A percentile compares a stretch with the other conserved stretches of the same genome.
Evolutionary conservation across 2,113 vertebrate species (phyloP).

Genomic region (Scortum barcoo): DNA sequence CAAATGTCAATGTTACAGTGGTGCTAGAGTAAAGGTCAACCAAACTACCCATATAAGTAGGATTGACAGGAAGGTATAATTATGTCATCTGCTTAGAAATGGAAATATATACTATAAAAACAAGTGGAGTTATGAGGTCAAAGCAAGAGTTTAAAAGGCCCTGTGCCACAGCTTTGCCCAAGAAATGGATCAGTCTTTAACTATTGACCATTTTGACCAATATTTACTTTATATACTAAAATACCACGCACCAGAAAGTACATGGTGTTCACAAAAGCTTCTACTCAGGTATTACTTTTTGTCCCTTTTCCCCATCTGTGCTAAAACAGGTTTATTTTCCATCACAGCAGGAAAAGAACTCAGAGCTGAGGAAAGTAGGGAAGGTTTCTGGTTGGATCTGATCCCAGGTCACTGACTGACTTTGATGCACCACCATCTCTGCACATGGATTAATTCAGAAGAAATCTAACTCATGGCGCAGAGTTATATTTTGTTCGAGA

Average conservation of each 20-base stretch:
- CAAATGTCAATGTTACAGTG: not conserved
- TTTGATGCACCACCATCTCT: not conserved
- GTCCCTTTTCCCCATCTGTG: not conserved
- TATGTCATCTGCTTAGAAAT: not conserved
- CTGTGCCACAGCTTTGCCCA: not conserved
- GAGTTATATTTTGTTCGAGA: not conserved
- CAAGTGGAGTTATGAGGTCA: not conserved
- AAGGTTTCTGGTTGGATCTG: not conserved
- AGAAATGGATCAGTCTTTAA: not conserved
- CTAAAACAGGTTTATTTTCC: slow-evolving; percentile 28
- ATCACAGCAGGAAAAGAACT: slow-evolving; percentile 6
- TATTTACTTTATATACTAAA: no score
- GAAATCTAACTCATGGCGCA: no score
- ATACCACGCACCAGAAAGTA: not conserved
- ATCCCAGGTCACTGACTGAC: not conserved
- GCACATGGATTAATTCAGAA: no score
- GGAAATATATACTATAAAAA: not conserved
- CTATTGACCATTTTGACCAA: not conserved
- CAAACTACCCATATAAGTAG: not conserved
- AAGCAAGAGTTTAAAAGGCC: not conserved
- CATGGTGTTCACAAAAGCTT: not conserved
- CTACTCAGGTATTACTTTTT: not conserved
- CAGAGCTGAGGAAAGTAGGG: slow-evolving; percentile 9
- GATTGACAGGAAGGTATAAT: not conserved
- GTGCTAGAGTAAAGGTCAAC: no score